Evolutionary conservation across 1,140 invertebrate genomes (phyloP).

Genomic region (Ceratitis capitata): DNA sequence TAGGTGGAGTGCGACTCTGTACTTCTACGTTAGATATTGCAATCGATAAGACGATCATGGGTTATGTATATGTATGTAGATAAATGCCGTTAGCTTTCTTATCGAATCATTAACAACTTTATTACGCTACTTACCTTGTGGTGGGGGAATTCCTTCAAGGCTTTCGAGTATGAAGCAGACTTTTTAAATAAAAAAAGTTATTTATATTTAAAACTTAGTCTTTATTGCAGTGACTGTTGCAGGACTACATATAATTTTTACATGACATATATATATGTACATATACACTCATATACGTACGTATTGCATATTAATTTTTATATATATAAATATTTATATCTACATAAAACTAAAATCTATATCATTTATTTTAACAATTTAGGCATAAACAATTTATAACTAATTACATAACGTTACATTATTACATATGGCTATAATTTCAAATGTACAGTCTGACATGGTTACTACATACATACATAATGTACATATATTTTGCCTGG

Average conservation of each 20-base stretch:
- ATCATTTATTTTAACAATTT: no score
- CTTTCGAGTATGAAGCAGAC: not conserved
- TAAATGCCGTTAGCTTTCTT: not conserved
- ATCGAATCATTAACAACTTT: no score
- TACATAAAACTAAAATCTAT: no score
- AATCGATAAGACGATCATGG: no score
- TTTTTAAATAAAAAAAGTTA: no score
- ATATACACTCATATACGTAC: not conserved
- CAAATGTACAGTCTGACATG: conserved; percentile 35
- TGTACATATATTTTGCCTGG: not conserved
- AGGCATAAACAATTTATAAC: no score
- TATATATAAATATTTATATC: not conserved
- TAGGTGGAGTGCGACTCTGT: no score
- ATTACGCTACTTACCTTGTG: not conserved
- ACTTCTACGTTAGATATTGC: no score
- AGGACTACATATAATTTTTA: conserved; percentile 2
- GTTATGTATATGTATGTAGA: not conserved
- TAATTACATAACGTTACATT: conserved; percentile 13
- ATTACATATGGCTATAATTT: conserved; percentile 34
- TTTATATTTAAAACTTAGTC: conserved; percentile 27
- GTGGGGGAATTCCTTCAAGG: not conserved
- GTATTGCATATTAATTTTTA: not conserved
- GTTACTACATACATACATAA: conserved; percentile 28
- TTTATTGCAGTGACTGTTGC: conserved; percentile 33
- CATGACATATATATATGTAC: not conserved